Evolutionary conservation across 2,113 vertebrate genomes (phyloP), one percentile per base, ranked within the genome.

Genomic region (Upupa epops): DNA sequence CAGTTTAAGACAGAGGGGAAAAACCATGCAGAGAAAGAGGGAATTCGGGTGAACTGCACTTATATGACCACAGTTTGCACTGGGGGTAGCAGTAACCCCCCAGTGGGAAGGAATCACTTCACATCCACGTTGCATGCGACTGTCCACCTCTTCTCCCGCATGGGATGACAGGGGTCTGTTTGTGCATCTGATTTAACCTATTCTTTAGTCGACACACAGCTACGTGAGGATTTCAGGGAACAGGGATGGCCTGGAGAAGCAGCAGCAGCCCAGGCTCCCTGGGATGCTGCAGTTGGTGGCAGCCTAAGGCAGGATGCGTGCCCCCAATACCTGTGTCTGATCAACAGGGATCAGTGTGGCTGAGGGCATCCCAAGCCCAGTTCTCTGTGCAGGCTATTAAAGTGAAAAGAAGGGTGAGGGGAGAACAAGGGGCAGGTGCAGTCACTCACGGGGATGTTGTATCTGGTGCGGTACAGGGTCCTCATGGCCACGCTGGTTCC

Each of bases 391-490:
- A 7, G 20, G 36, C 24, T 36, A 59, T 0, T 0, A 49, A 75
- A 46, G 34, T 13, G 70, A 22, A 5, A 6, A 34, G 34, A 45
- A 13, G 2, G 25, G 29, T 0, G 1, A 76, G n/a, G 1, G 1
- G 19, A 32, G 51, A 60, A 8, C 2, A 45, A 12, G 17, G 17
- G 34, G 6, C 1, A 1, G 17, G 26, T 58, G n/a, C 17, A 68
- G 31, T 36, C 60, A 96, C 97, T 94, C 49, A 98, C 98, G 1
- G 81, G 91, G 86, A 99, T 98, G 92, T 98, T 97, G 48, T 99
- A 98, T 94, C 25, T 97, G 94, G 98, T 98, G 92, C 98, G 95
- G 97, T 98, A 98, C 32, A 99, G 97, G 2, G 97, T 97, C 88
- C 98, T 97, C 84, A 98, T 98, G 17, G 98, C n/a, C 76, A 98